These are phyloP conservation scores for Acrocyrtus sp. DNA, from an alignment of 2,888 invertebrate species.

Conservation along the genomic window DNA sequence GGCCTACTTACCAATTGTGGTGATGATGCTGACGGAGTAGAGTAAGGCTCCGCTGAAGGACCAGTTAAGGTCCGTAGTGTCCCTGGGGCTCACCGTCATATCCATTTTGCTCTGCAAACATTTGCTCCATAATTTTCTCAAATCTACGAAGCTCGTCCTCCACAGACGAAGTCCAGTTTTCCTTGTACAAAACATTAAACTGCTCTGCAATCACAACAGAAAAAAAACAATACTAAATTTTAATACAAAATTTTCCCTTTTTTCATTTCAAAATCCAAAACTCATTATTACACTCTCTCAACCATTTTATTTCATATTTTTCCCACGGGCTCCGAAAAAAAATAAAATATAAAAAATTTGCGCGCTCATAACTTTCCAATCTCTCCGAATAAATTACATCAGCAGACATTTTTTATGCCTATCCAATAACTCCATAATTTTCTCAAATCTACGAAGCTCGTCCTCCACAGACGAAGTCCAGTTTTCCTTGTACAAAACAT, in stretches of 20 bases:
- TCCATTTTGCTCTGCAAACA: conserved; percentile 72
- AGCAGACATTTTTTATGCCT: no score
- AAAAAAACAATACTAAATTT: not conserved
- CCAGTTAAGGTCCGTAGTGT: conserved; percentile 72
- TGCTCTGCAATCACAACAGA: conserved; percentile 71
- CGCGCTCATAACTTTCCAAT: no score
- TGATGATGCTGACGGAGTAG: conserved; percentile 87
- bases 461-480: conserved; percentile 84
- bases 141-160: conserved; percentile 82
- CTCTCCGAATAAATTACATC: no score
- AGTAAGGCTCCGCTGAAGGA: conserved; percentile 85
- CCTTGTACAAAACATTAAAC: conserved; percentile 83
- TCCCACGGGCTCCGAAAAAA: not conserved
- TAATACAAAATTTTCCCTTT: no score
- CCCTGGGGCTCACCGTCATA: conserved; percentile 64
- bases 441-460: conserved; percentile 82
- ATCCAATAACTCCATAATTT: no score
- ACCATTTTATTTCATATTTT: not conserved
- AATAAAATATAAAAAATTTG: not conserved
- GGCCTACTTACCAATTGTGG: conserved; percentile 81
- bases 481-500: conserved; percentile 84
- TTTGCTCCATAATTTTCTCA: conserved; percentile 81
- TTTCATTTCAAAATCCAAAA: no score
- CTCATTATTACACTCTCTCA: not conserved
- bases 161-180: conserved; percentile 84